A percentile compares a stretch with the other conserved stretches of the same genome.
These are phyloP conservation scores for Felis catus DNA, from an alignment of 2,113 vertebrate species.

Conservation along the genomic window F.catus_Fca126_mat1.0 CM031412.1:89201501-89202000, in stretches of 20 bases:
- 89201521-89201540: not conserved
- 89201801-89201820: not conserved
- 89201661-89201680: not conserved
- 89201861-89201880: not conserved
- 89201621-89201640: not conserved
- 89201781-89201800: not conserved
- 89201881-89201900: not conserved
- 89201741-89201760: not conserved
- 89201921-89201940: not conserved
- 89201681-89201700: not conserved
- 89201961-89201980: not conserved
- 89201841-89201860: not conserved
- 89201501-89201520: not conserved
- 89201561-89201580: not conserved
- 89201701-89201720: not conserved
- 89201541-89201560: not conserved
- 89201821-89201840: not conserved
- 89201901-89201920: not conserved
- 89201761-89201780: not conserved
- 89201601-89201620: not conserved
- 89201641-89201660: not conserved
- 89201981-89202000: not conserved
- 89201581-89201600: not conserved
- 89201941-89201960: not conserved
- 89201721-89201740: not conserved